Base-by-base conservation (phyloP, 1,140 invertebrate genomes). In the Lepidurus couesii region DNA sequence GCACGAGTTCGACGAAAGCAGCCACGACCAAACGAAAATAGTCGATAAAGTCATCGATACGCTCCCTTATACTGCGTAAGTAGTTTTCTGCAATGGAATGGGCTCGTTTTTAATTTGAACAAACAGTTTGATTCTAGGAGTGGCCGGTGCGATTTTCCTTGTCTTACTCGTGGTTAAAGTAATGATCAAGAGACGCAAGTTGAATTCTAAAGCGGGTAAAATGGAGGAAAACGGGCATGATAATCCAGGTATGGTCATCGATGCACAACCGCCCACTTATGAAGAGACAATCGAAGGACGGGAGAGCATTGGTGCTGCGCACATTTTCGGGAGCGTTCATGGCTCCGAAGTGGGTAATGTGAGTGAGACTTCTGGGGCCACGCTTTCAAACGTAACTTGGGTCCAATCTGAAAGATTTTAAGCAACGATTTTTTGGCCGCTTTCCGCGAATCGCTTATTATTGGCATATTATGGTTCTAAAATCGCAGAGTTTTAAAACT, bases 221-320 rank as follows among this genome's bases (percentile, higher is more conserved):
- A 21, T 65, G 8, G 34, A 34, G 34, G 53, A 65, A 65, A 65
- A 65, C 16, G 53, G 53, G 21, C n/a, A 65, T 7, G 53, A 65
- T 65, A 65, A 65, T 16, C 53, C 53, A 21, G 53, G 53, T 21
- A n/a, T 65, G 53, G 53, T 65, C 16, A 21, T 65, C 16, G 53
- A 21, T 7, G 16, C 16, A 65, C 53, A 65, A 21, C 53, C 53
- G 13, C 53, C 53, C 16, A 65, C 53, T 13, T 65, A 65, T 16
- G 53, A 65, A 7, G 53, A 65, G 21, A 65, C 53, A 65, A 65
- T 65, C 21, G 53, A 65, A 65, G 53, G 53, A 16, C 53, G 53
- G 2, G 34, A 34, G 0, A 65, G 53, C 21, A 13, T 7, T 16
- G 53, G 53, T 7, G 7, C 21, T 16, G 21, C 53, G 7, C 21